Conservation (phyloP, 2,888 invertebrate species). For the Arenicola marina region DNA sequence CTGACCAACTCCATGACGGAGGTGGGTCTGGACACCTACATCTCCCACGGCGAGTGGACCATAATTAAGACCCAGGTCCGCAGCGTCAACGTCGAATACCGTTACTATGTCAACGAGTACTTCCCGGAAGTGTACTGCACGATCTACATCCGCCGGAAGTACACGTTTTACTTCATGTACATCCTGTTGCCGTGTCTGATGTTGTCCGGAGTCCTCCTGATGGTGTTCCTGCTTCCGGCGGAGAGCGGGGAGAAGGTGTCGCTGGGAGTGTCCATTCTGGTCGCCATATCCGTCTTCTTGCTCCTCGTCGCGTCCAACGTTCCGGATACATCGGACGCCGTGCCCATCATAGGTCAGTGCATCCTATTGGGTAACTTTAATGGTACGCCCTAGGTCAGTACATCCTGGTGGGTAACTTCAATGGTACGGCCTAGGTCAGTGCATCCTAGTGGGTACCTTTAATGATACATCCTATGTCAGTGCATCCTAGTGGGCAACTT, state of each 20-base stretch:
- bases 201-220: slow-evolving; percentile 41
- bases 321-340: slow-evolving; percentile 40
- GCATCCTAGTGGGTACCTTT: too few species aligned
- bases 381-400: too few species aligned
- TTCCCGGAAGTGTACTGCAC: slow-evolving; percentile 35
- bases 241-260: slow-evolving; percentile 46
- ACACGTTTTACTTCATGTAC: slow-evolving; percentile 42
- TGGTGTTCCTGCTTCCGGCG: slow-evolving; percentile 44
- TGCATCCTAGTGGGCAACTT: too few species aligned
- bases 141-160: slow-evolving; percentile 33
- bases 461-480: too few species aligned
- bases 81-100: slow-evolving; percentile 7
- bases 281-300: slow-evolving; percentile 46
- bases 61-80: slow-evolving; percentile 29
- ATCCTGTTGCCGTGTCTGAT: slow-evolving; percentile 44
- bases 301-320: slow-evolving; percentile 42
- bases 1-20: slow-evolving; percentile 13
- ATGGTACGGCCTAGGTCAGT: too few species aligned
- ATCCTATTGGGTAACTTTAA: too few species aligned
- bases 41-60: slow-evolving; percentile 40
- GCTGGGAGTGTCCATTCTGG: slow-evolving; percentile 46
- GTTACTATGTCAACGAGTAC: slow-evolving; percentile 20
- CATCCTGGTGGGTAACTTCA: too few species aligned
- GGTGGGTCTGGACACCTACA: slow-evolving; percentile 32
- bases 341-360: slow-evolving; percentile 41